Base-by-base conservation (phyloP, 2,888 invertebrate genomes). In the Lasioglossum lativentre region DNA sequence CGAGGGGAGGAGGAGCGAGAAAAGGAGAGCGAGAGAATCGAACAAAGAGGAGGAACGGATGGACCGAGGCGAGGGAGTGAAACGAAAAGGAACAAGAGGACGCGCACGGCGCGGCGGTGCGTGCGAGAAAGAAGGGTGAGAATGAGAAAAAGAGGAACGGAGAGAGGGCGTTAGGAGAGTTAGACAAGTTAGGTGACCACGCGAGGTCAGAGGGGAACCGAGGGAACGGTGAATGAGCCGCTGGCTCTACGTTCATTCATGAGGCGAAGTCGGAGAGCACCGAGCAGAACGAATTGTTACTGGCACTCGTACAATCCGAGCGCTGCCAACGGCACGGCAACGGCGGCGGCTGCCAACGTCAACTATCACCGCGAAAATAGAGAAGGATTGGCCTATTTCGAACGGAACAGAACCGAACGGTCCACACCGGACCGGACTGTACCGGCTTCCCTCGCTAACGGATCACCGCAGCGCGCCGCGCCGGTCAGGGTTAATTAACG, bases 191-290 rank as follows among this genome's bases (percentile, higher is more conserved):
- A 66, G 38, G 80, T 81, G 81, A 84, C 75, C 86, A 75, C 72
- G 79, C 42, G 82, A 83, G 78, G 76, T 42, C 45, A 81, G 78
- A 59, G 47, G 45, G 75, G 34, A 68, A 34, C 40, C n/a, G n/a
- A 66, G 74, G 52, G 73, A 68, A 74, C 75, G 78, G 80, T 77
- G 78, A 82, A 81, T 76, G 85, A 86, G 82, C 85, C 38, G 90
- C 90, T 87, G 89, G 90, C 89, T 93, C 90, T 91, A 93, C 93
- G 93, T 93, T 93, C 93, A 93, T 93, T 93, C 93, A 93, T 93
- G 92, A 93, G 92, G 87, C 86, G 86, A 86, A 89, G 88, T 78
- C 86, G 90, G 81, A 83, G 90, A 88, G 81, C 85, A 82, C 76
- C 80, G 81, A 84, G 80, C 80, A 87, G 88, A 85, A 87, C 83